These are phyloP conservation scores for Hyalella azteca DNA, from an alignment of 2,888 invertebrate genomes.

Conservation along the genomic window DNA sequence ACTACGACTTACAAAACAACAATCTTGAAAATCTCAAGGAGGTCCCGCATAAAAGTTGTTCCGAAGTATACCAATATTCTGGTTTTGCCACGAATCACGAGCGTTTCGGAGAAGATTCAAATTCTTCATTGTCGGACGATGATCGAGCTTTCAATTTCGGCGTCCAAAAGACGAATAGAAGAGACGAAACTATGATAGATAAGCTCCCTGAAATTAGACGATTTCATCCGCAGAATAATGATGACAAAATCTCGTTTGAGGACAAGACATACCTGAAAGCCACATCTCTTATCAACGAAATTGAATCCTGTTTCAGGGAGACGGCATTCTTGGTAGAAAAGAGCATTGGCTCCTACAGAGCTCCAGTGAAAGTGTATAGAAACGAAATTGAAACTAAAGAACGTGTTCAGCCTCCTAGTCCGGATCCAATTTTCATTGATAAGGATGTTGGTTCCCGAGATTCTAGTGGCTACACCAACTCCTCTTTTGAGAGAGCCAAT, in stretches of 20 bases:
- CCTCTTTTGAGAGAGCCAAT: neutral
- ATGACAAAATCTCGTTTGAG: neutral
- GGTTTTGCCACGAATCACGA: too few species aligned
- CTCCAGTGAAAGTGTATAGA: neutral
- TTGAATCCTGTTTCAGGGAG: constrained; percentile 40
- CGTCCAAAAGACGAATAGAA: neutral
- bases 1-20: too few species aligned
- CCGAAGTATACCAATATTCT: too few species aligned
- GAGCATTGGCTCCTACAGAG: constrained; percentile 2
- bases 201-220: constrained; percentile 21
- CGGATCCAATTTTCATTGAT: too few species aligned
- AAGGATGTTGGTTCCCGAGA: too few species aligned
- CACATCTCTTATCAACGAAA: constrained; percentile 39
- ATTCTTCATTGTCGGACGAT: too few species aligned
- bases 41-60: too few species aligned
- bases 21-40: too few species aligned
- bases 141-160: too few species aligned
- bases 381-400: neutral
- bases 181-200: constrained; percentile 6
- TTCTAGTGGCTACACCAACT: neutral
- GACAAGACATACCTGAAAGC: constrained; percentile 33
- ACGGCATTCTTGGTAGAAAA: constrained; percentile 42
- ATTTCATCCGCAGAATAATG: constrained; percentile 11
- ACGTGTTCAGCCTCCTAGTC: neutral
- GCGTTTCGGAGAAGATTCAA: too few species aligned